Percentiles rank a stretch among this genome's conserved stretches.
These are phyloP conservation scores for Mamestra brassicae DNA, from an alignment of 2,888 invertebrate species.

Conservation along the genomic window DNA sequence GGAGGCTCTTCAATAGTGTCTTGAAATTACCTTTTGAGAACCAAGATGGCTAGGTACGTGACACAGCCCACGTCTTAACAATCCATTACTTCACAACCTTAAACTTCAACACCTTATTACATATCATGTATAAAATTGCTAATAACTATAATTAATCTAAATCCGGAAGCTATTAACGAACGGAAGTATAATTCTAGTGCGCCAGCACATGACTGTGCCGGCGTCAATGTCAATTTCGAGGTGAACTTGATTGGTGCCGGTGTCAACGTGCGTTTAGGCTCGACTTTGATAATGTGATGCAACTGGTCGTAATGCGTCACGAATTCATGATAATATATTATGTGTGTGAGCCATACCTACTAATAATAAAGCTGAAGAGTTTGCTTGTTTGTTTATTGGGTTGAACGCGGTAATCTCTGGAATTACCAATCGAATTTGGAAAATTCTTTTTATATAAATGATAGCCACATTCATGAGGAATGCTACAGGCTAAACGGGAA, in stretches of 20 bases:
- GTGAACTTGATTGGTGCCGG: constrained; percentile 58
- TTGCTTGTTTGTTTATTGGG: no score
- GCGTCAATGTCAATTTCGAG: constrained; percentile 70
- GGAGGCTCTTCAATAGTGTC: background rate
- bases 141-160: constrained; percentile 50
- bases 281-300: constrained; percentile 42
- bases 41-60: background rate
- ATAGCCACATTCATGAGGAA: no score
- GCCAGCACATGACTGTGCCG: constrained; percentile 41
- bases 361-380: no score
- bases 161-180: constrained; percentile 55
- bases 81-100: constrained; percentile 6
- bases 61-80: background rate
- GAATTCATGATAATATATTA: background rate
- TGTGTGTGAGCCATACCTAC: no score
- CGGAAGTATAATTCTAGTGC: constrained; percentile 60
- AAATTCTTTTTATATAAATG: no score
- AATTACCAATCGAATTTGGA: no score
- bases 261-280: constrained; percentile 39
- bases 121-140: constrained; percentile 22
- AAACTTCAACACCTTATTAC: constrained; percentile 17
- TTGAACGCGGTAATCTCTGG: no score
- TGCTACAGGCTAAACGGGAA: no score
- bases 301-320: constrained; percentile 27
- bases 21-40: background rate